Percentiles rank a stretch among this genome's conserved stretches.
These are phyloP conservation scores for Azorinus chamasolen DNA, from an alignment of 2,888 invertebrate species.

Conservation along the genomic window DNA sequence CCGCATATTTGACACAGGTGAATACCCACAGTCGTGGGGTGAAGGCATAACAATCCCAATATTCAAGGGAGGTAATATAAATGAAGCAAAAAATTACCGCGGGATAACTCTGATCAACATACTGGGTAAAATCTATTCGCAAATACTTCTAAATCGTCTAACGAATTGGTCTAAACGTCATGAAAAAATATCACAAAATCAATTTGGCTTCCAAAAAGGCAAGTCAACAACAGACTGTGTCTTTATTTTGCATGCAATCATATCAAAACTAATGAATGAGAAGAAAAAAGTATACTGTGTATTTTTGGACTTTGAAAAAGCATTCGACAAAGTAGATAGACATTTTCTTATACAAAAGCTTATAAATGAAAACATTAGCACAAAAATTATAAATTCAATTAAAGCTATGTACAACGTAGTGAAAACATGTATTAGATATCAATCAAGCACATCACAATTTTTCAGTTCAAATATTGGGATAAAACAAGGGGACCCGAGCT, in stretches of 20 bases:
- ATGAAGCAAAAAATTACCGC: not conserved
- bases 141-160: too few relatives aligned
- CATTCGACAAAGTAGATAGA: slow-evolving; percentile 5
- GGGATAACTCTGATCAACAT: not conserved
- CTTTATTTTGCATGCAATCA: not conserved
- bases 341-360: not conserved
- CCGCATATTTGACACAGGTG: not conserved
- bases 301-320: too few relatives aligned
- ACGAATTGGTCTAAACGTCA: not conserved
- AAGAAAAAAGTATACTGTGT: slow-evolving; percentile 2
- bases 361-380: not conserved
- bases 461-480: slow-evolving; percentile 4
- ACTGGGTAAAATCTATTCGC: too few relatives aligned
- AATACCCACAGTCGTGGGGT: not conserved
- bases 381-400: not conserved
- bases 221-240: slow-evolving; percentile 1
- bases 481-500: slow-evolving; percentile 31
- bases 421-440: slow-evolving; percentile 2
- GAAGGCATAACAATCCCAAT: not conserved
- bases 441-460: not conserved
- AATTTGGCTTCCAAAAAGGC: slow-evolving; percentile 3
- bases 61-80: slow-evolving; percentile 5
- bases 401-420: slow-evolving; percentile 14
- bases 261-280: not conserved
- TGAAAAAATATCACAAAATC: not conserved